These are phyloP conservation scores for Terebella lapidaria DNA, from an alignment of 2,888 invertebrate species.

Conservation along the genomic window DNA sequence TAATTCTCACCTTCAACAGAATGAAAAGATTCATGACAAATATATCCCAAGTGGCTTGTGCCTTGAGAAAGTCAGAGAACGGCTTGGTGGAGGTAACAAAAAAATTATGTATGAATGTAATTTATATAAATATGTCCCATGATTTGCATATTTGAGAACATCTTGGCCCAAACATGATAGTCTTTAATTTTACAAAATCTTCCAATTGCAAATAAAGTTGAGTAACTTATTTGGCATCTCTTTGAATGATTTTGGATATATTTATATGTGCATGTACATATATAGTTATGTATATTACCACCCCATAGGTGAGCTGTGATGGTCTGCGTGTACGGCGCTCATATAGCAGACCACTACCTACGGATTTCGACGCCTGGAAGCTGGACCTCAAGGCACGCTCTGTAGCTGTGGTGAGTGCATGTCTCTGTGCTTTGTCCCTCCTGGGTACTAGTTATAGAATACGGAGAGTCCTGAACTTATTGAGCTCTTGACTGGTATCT, in stretches of 20 bases:
- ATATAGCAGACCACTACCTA: neutral
- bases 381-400: constrained; percentile 6
- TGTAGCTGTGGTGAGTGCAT: constrained; percentile 13
- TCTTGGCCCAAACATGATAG: no score
- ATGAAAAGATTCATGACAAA: constrained; percentile 11
- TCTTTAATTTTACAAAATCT: no score
- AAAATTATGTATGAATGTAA: no score
- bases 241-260: no score
- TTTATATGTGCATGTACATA: no score
- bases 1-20: constrained; percentile 18
- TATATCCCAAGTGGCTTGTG: constrained; percentile 5
- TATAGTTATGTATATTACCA: neutral
- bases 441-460: neutral
- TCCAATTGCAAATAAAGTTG: no score
- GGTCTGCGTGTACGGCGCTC: constrained; percentile 10
- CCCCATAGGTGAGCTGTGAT: constrained; percentile 9
- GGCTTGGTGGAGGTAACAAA: constrained; percentile 18
- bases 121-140: no score
- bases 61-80: constrained; percentile 11
- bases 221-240: no score
- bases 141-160: no score
- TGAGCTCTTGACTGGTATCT: no score
- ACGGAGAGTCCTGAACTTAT: no score
- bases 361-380: constrained; percentile 8
- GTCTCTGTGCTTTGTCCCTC: neutral